Evolutionary conservation across 1,140 invertebrate genomes (phyloP), one percentile per base, ranked within the genome.

Genomic region (Maconellicoccus hirsutus): DNA sequence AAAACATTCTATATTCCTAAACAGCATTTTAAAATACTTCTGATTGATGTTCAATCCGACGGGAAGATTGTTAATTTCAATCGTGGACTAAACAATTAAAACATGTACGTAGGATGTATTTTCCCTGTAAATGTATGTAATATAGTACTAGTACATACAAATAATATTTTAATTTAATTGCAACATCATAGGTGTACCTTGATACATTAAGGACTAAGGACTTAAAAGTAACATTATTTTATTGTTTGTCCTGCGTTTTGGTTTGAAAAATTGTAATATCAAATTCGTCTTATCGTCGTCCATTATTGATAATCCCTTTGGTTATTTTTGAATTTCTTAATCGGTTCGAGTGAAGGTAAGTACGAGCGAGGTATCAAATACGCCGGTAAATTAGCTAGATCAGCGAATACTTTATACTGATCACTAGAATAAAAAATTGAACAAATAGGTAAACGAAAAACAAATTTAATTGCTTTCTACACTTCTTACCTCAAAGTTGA

Each of bases 361-460:
- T 89, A 86, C n/a, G 87, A 83, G 6, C 94, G 85, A 3, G 96
- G 96, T 75, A 99, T 89, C 63, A 99, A 79, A 80, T 96, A 98
- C 0, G 96, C 97, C 0, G 95, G 97, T 42, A 98, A 79, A 79
- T 99, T 99, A 84, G 98, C 98, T 14, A 99, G 80, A 79, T 99
- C 97, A 75, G 98, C 80, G 79, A 99, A 99, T 3, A 98, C 93
- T 82, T 99, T 98, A 83, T 99, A 99, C 0, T 95, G 90, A 80
- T 98, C 96, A 79, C 96, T 98, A 81, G 3, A 84, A 84, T 73
- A 74, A 77, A 74, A 72, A 42, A 70, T 7, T 23, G 66, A 63
- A 71, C 21, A 52, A 73, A 63, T 33, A 73, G 1, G 19, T 22
- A n/a, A n/a, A n/a, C 14, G 21, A 70, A 70, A 39, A 6, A 69